phyloP scores from a whole-genome alignment of 2,113 vertebrate species.

The Isurus oxyrinchus region DNA sequence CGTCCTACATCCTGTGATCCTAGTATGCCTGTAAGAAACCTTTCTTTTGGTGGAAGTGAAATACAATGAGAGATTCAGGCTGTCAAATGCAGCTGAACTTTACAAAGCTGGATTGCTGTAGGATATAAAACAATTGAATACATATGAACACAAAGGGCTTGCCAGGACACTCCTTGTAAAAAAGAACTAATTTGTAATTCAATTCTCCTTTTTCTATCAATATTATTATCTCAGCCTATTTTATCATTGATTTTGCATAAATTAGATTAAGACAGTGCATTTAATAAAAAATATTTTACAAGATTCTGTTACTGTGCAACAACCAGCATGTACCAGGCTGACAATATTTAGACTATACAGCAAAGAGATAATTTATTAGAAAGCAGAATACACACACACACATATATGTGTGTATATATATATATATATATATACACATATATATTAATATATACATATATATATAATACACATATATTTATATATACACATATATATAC shows the following conservation, averaged over 20 bases:
- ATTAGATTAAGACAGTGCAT: neutral
- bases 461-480: neutral
- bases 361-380: neutral
- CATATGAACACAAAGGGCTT: neutral
- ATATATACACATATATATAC: too few relatives aligned
- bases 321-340: neutral
- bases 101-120: neutral
- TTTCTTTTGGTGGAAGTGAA: neutral
- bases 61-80: neutral
- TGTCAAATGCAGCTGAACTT: neutral
- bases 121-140: neutral
- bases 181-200: neutral
- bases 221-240: neutral
- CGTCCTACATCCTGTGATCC: neutral
- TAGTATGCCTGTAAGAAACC: neutral
- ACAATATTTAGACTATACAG: neutral
- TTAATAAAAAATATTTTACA: neutral
- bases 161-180: neutral
- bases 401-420: neutral
- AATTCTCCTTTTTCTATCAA: neutral
- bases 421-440: neutral
- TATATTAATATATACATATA: too few relatives aligned
- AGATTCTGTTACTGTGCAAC: neutral
- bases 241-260: neutral
- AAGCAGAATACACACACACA: neutral